Conservation (phyloP, 2,888 invertebrate genomes). For the Macropis europaea region DNA sequence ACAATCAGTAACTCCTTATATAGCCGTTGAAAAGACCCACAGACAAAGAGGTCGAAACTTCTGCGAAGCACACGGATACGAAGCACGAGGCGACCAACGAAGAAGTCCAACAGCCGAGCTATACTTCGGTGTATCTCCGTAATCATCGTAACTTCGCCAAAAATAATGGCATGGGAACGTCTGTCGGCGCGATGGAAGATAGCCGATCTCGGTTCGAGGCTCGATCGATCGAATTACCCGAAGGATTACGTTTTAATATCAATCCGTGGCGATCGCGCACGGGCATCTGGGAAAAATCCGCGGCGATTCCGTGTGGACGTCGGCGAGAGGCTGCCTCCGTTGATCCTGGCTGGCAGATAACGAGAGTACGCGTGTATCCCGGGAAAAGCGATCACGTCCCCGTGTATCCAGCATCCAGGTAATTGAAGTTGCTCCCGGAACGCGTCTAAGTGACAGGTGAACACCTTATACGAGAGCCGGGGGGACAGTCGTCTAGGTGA, state of each 20-base stretch:
- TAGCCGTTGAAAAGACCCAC: no score
- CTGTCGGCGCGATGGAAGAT: not conserved
- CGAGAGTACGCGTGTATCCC: slow-evolving; percentile 16
- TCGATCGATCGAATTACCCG: slow-evolving; percentile 43
- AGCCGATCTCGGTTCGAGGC: slow-evolving; percentile 10
- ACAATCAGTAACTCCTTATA: no score
- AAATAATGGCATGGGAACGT: not conserved
- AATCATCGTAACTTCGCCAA: not conserved
- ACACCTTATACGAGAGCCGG: slow-evolving; percentile 72
- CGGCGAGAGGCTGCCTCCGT: not conserved
- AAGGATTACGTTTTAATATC: slow-evolving; percentile 43
- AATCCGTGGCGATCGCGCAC: slow-evolving; percentile 16
- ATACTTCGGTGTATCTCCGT: no score
- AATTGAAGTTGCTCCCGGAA: slow-evolving; percentile 76
- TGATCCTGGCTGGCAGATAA: slow-evolving; percentile 31
- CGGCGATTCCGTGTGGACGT: not conserved
- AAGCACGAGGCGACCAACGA: no score
- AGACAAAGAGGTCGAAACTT: no score
- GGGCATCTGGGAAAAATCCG: not conserved
- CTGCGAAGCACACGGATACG: no score
- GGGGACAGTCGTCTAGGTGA: slow-evolving; percentile 51
- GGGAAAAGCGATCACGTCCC: slow-evolving; percentile 27
- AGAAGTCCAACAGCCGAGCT: no score
- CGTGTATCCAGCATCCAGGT: slow-evolving; percentile 43
- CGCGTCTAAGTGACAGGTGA: slow-evolving; percentile 74